A percentile compares a stretch with the other conserved stretches of the same genome.
These are phyloP conservation scores for Phymorhynchus buccinoides DNA, from an alignment of 1,140 invertebrate genomes.

Conservation along the genomic window DNA sequence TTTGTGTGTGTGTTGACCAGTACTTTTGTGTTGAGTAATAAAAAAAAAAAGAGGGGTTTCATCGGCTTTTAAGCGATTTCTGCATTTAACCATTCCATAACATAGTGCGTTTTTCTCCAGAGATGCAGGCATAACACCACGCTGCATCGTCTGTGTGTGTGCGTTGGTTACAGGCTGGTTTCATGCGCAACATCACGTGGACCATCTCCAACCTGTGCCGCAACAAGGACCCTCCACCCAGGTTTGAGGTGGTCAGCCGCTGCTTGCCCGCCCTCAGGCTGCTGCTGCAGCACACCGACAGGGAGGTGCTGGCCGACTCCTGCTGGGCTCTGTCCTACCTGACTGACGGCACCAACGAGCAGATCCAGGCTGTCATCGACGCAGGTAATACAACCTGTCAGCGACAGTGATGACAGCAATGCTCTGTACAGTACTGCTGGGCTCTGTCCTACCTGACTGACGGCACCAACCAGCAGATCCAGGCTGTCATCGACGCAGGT, in stretches of 20 bases:
- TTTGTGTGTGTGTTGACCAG: too few species aligned
- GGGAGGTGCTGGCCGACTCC: conserved; percentile 93
- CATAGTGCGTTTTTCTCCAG: too few species aligned
- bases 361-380: conserved; percentile 85
- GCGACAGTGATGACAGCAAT: too few species aligned
- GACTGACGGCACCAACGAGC: conserved; percentile 97
- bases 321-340: conserved; percentile 97
- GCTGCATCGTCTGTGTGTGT: neutral
- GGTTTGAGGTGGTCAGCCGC: conserved; percentile 67
- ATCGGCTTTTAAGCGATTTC: too few species aligned
- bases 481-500: conserved; percentile 77
- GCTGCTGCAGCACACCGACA: conserved; percentile 69
- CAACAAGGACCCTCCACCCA: conserved; percentile 73
- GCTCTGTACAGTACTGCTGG: too few species aligned
- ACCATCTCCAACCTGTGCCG: conserved; percentile 74
- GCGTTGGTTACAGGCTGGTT: conserved; percentile 58
- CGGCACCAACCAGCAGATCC: conserved; percentile 98
- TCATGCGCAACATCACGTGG: conserved; percentile 73
- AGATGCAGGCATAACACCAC: neutral
- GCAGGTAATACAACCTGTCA: too few species aligned
- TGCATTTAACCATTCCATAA: too few species aligned
- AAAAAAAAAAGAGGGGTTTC: too few species aligned
- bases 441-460: conserved; percentile 94
- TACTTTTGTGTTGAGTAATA: too few species aligned
- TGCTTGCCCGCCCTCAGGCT: conserved; percentile 68